Conservation (phyloP, 2,797 vertebrate genomes). For the Leptoclinus maculatus region DNA sequence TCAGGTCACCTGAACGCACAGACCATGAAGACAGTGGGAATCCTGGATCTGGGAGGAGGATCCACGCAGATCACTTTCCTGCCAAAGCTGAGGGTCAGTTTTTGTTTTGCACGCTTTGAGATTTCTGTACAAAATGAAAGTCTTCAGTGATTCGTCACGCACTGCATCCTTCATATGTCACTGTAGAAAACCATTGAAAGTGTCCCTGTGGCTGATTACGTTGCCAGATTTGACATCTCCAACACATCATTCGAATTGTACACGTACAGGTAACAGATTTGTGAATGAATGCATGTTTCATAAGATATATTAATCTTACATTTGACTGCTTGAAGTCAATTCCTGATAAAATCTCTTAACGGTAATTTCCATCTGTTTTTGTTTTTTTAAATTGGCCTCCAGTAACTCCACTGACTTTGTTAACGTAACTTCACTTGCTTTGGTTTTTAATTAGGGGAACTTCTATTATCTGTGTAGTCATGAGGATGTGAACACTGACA, state of each 20-base stretch:
- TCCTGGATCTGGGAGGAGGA: constrained; percentile 95
- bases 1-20: constrained; percentile 89
- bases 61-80: constrained; percentile 99
- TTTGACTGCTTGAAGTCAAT: not conserved
- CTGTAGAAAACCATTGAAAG: constrained; percentile 90
- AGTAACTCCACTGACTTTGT: not conserved
- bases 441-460: constrained; percentile 18
- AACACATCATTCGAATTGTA: constrained; percentile 93
- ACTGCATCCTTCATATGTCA: constrained; percentile 26
- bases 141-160: not conserved
- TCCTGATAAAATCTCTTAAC: not conserved
- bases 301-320: not conserved
- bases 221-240: constrained; percentile 91
- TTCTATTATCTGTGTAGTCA: constrained; percentile 26
- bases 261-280: constrained; percentile 89
- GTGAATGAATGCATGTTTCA: not conserved
- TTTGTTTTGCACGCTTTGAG: constrained; percentile 56
- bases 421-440: constrained; percentile 9
- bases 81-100: constrained; percentile 88
- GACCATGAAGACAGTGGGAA: constrained; percentile 89
- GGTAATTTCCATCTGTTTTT: not conserved
- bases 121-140: not conserved
- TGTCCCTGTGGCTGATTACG: constrained; percentile 83
- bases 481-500: constrained; percentile 17
- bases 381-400: not conserved